A percentile compares a stretch with the other conserved stretches of the same genome.
phyloP scores from a whole-genome alignment of 2,888 invertebrate species.

The Bellardia bayeri region DNA sequence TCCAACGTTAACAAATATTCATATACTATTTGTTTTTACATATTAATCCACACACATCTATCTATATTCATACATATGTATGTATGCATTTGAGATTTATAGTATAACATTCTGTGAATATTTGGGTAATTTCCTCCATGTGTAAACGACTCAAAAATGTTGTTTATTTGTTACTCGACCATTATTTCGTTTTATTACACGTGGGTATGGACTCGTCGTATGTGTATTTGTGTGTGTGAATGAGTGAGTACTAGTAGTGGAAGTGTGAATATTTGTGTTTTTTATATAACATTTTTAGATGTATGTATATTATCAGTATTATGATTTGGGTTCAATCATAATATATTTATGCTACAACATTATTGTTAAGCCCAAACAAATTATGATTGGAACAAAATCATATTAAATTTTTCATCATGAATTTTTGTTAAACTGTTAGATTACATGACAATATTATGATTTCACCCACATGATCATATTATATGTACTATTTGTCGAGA shows the following conservation, averaged over 20 bases:
- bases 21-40: background rate
- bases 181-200: background rate
- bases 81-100: background rate
- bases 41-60: background rate
- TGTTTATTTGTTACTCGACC: conserved; percentile 47
- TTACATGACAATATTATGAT: too few relatives aligned
- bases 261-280: background rate
- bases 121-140: conserved; percentile 79
- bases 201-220: background rate
- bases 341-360: too few relatives aligned
- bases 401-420: too few relatives aligned
- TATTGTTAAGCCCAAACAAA: too few relatives aligned
- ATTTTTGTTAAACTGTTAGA: too few relatives aligned
- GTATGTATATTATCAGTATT: too few relatives aligned
- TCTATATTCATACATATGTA: background rate
- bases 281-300: background rate
- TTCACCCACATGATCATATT: too few relatives aligned
- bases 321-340: too few relatives aligned
- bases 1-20: background rate
- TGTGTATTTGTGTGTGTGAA: background rate
- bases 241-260: background rate
- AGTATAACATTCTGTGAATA: conserved; percentile 36
- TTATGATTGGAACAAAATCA: too few relatives aligned
- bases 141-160: conserved; percentile 77
- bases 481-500: too few relatives aligned